phyloP scores from a whole-genome alignment of 64 coral and sea anemone species.

The Montipora sp. region DNA sequence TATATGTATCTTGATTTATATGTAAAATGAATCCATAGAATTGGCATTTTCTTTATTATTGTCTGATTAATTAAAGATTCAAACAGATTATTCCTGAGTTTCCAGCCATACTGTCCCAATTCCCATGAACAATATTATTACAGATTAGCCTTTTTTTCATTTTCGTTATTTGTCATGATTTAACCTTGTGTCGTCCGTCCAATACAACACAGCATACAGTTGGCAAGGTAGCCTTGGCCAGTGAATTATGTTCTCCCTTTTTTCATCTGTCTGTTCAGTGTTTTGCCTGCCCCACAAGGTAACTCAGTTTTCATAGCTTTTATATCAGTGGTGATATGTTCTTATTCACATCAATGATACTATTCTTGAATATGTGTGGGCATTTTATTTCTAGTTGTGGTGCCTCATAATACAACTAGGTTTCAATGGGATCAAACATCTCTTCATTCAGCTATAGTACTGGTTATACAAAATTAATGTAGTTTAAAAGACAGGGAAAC shows the following conservation, averaged over 20 bases:
- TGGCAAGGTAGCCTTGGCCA: conserved; percentile 95
- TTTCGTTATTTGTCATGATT: conserved; percentile 60
- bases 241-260: conserved; percentile 87
- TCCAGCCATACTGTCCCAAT: background rate
- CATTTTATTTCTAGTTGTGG: background rate
- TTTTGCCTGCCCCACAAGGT: conserved; percentile 88
- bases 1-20: too few relatives aligned
- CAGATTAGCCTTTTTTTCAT: background rate
- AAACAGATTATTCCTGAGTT: background rate
- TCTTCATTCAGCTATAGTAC: background rate
- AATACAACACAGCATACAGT: conserved; percentile 99
- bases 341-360: background rate
- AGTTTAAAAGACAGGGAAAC: background rate
- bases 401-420: background rate
- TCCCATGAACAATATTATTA: background rate
- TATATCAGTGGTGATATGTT: conserved; percentile 29
- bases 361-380: background rate
- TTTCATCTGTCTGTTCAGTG: conserved; percentile 89
- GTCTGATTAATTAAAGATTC: background rate
- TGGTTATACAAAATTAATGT: too few relatives aligned
- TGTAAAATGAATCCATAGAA: background rate
- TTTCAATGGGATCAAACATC: background rate
- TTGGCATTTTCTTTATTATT: background rate
- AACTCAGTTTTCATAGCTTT: conserved; percentile 72
- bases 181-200: conserved; percentile 75